These are phyloP conservation scores for Malacoctenus gilli DNA, from an alignment of 2,797 vertebrate species.

Conservation along the genomic window DNA sequence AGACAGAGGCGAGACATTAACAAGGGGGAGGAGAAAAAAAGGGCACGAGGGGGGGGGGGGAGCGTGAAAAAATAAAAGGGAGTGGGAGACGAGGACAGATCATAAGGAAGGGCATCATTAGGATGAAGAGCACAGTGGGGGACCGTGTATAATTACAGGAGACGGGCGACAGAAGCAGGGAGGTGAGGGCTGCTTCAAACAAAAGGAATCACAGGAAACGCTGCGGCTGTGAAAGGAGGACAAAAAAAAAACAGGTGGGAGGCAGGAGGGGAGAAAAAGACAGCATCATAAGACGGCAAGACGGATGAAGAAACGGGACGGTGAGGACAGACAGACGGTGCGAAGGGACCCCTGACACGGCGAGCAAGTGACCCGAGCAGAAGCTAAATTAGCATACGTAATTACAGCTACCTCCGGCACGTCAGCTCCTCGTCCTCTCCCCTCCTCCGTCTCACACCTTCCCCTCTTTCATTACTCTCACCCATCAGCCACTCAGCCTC, in stretches of 20 bases:
- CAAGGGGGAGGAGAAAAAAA: constrained; percentile 2
- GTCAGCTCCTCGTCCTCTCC: constrained; percentile 20
- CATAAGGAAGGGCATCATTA: constrained; percentile 27
- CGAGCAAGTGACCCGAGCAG: constrained; percentile 67
- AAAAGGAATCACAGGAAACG: constrained; percentile 18
- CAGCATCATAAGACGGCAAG: background rate
- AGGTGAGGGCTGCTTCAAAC: constrained; percentile 7
- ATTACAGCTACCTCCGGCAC: constrained; percentile 42
- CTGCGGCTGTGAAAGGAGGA: too few species aligned
- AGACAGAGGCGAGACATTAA: constrained; percentile 2
- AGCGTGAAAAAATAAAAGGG: constrained; percentile 41
- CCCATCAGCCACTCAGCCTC: constrained; percentile 34
- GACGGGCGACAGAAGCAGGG: constrained; percentile 1
- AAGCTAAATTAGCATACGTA: constrained; percentile 75
- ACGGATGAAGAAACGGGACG: background rate
- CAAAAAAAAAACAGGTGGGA: background rate
- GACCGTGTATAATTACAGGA: constrained; percentile 28
- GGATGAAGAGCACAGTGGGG: constrained; percentile 22
- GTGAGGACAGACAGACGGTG: constrained; percentile 31
- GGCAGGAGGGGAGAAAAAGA: background rate
- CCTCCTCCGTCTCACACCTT: constrained; percentile 40
- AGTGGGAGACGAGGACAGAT: constrained; percentile 29
- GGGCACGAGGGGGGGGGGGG: constrained; percentile 23
- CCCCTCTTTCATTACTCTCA: constrained; percentile 38
- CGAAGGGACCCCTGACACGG: constrained; percentile 49